Base-by-base conservation (phyloP, 2,888 invertebrate species). In the Morpho achilles region DNA sequence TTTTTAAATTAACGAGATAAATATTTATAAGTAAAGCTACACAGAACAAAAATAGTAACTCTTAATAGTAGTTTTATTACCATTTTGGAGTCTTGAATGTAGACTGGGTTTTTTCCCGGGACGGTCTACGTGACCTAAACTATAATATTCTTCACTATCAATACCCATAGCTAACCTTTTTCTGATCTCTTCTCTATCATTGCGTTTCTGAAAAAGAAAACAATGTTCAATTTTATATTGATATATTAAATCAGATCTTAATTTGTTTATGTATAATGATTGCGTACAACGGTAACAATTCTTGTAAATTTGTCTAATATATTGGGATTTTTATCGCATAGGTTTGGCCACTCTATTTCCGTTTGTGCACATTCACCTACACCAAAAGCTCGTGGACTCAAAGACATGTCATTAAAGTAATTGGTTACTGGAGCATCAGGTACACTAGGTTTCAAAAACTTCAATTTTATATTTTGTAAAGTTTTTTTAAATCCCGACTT, bases 181-280 rank as follows among this genome's bases (percentile, higher is more conserved):
- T 63, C 97, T 93, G 70, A 98, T 98, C 86, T 98, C 97, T 84
- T 98, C 98, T 57, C 98, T 92, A 79, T 98, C 97, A 93, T 96
- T 97, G 74, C 96, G 94, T 84, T 96, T 94, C 95, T 97, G 92
- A 60, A 93, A 92, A 16, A 16, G 16, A 16, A 44, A 40, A 43
- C 3, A 16, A 16, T 42, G 23, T 43, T 43, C 3, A 3, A n/a
- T 6, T 43, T 43, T n/a, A 43, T 43, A 43, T 8, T 42, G 7
- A 9, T 0, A 43, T 7, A 43, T 43, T 43, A 9, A 43, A 43
- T n/a, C 8, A 6, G n/a, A 43, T 4, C 8, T 43, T 43, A 43
- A 9, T 43, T 43, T n/a, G n/a, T 7, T 45, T 10, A 45, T n/a
- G 7, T 45, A 53, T 23, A 50, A 8, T 54, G 56, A 67, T 75